Conservation (phyloP, 1,140 invertebrate species). For the Mactra quadrangularis region DNA sequence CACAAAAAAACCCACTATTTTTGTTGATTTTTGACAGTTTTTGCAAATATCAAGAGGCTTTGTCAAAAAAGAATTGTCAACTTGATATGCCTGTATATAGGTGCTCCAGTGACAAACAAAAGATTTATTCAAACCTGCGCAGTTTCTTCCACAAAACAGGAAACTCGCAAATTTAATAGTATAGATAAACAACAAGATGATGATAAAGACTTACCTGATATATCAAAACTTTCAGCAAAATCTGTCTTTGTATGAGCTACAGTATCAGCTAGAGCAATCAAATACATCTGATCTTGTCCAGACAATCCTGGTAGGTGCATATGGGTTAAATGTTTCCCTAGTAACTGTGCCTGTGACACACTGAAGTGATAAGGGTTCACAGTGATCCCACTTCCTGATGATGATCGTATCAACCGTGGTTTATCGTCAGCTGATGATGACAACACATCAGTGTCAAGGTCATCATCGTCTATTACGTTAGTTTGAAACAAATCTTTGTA, state of each 20-base stretch:
- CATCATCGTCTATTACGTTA: constrained; percentile 78
- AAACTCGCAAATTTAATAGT: too few species aligned
- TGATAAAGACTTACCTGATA: constrained; percentile 23
- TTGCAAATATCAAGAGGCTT: too few species aligned
- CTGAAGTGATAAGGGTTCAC: constrained; percentile 81
- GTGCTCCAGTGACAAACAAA: too few species aligned
- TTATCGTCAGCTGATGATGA: constrained; percentile 71
- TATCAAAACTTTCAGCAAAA: constrained; percentile 75
- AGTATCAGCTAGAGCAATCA: constrained; percentile 98
- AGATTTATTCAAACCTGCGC: too few species aligned
- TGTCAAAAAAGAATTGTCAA: too few species aligned
- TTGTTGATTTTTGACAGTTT: too few species aligned
- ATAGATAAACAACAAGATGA: too few species aligned
- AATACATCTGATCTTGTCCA: constrained; percentile 99
- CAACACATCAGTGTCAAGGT: constrained; percentile 83
- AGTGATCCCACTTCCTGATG: constrained; percentile 36
- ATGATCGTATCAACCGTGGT: constrained; percentile 48
- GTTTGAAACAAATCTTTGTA: constrained; percentile 93
- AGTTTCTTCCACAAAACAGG: too few species aligned
- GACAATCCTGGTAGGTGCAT: constrained; percentile 98
- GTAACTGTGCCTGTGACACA: constrained; percentile 82
- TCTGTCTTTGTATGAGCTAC: constrained; percentile 88
- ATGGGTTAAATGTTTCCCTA: constrained; percentile 96
- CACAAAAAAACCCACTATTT: too few species aligned
- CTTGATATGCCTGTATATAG: too few species aligned